Evolutionary conservation across 1,140 invertebrate genomes (phyloP), one percentile per base, ranked within the genome.

Genomic region (Euglossa dilemma): DNA sequence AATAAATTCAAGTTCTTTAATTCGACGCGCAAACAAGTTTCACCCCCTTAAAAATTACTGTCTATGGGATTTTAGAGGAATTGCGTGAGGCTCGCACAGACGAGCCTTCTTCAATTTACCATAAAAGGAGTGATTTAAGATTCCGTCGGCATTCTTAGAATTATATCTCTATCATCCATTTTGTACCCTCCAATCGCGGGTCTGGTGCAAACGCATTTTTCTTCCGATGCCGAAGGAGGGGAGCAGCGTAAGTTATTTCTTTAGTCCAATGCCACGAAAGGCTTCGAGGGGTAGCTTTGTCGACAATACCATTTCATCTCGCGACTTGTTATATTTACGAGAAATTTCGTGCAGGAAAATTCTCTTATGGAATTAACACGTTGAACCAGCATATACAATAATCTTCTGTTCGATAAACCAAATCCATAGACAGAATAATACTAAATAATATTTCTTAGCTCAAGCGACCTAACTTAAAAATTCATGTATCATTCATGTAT

Each of bases 151-250:
- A 75, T 50, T 85, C 64, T 75, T 64, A 83, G 70, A 86, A 87
- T 87, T 87, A 86, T 87, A 87, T 79, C 80, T 87, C 85, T 85
- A 87, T 87, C 85, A 87, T 87, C 86, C 86, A 87, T 87, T 87
- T 87, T 61, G 74, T 84, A 83, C 80, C 86, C 86, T 79, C 85
- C 86, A 72, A 87, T 87, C 85, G 80, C 54, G 18, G 25, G 85
- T 59, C 70, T 56, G 70, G 70, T 64, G 80, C 74, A 75, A 87
- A 87, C 86, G 85, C 70, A 87, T 87, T 87, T 87, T 79, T 87
- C 86, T 87, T 86, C 77, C 70, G 80, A 72, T 77, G 64, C 74
- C 64, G 28, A 52, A 74, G 47, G 56, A 63, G 73, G 70, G 54
- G 45, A 59, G 61, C 28, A 52, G 70, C 52, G 76, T 87, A 87